Conservation (phyloP, 1,140 invertebrate species). For the Arion vulgaris region DNA sequence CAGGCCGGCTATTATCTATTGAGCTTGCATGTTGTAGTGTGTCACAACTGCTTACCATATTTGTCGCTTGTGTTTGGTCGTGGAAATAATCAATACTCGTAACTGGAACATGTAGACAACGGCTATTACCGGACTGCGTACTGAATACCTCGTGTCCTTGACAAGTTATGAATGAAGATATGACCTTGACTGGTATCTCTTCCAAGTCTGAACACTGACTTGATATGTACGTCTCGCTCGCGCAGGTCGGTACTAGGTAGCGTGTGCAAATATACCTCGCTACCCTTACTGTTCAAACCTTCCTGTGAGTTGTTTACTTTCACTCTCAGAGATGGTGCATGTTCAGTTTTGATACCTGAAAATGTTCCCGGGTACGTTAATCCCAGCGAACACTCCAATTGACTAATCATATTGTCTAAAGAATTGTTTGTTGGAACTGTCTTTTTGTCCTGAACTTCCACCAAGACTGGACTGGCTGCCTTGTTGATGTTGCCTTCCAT, state of each 20-base stretch:
- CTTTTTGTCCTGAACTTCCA: neutral
- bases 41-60: neutral
- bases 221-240: neutral
- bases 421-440: neutral
- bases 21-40: neutral
- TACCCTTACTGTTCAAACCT: neutral
- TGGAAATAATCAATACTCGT: neutral
- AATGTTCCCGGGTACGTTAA: neutral
- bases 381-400: neutral
- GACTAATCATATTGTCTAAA: neutral
- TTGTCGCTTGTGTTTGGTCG: neutral
- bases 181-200: slow-evolving; percentile 16
- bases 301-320: neutral
- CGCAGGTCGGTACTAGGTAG: neutral
- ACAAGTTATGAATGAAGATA: neutral
- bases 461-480: neutral
- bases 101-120: neutral
- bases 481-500: neutral
- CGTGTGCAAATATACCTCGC: neutral
- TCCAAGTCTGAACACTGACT: neutral
- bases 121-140: neutral
- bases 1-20: neutral
- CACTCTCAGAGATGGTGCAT: neutral
- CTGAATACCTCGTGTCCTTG: neutral
- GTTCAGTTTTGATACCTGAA: neutral